Base-by-base conservation (phyloP, 2,888 invertebrate species). In the Noctua janthina region DNA sequence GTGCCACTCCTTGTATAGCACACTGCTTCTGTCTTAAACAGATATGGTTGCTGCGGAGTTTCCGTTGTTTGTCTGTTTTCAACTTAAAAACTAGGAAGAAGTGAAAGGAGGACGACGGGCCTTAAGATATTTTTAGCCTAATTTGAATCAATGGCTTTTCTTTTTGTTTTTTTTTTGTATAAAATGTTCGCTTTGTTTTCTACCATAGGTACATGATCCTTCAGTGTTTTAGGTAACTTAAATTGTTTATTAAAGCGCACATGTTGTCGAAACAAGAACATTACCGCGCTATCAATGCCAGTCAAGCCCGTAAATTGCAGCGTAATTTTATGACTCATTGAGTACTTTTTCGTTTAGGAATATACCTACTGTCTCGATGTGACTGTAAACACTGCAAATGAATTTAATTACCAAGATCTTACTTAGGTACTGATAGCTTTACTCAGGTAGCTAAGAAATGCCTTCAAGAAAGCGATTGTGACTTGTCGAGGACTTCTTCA, bases 301-400 rank as follows among this genome's bases (percentile, higher is more conserved):
- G 39, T 59, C 74, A 74, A 51, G 56, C 54, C 73, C 71, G 71
- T 79, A 66, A 82, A 86, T 82, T 81, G 43, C 74, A 82, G 85
- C 70, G 85, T 76, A 79, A 85, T 88, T 87, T 88, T 82, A 86
- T 82, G 82, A 77, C 73, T 84, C 78, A 83, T 86, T 83, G 79
- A 72, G 76, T 46, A 76, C n/a, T 39, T n/a, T 70, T 67, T 71
- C 13, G 23, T 62, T 43, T 35, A 39, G 35, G 35, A n/a, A 54
- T 35, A 35, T 2, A 13, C 1, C 3, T 43, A 29, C 20, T 35
- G 17, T 79, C 13, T 17, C 17, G 1, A 54, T 66, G 13, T 35
- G 23, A n/a, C 51, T 35, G 10, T 15, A n/a, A n/a, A 62, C 20
- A 49, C n/a, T 62, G 39, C 49, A 39, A 29, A n/a, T 20, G 0